phyloP scores from a whole-genome alignment of 2,113 vertebrate species.

The Cygnus buccinator region DNA sequence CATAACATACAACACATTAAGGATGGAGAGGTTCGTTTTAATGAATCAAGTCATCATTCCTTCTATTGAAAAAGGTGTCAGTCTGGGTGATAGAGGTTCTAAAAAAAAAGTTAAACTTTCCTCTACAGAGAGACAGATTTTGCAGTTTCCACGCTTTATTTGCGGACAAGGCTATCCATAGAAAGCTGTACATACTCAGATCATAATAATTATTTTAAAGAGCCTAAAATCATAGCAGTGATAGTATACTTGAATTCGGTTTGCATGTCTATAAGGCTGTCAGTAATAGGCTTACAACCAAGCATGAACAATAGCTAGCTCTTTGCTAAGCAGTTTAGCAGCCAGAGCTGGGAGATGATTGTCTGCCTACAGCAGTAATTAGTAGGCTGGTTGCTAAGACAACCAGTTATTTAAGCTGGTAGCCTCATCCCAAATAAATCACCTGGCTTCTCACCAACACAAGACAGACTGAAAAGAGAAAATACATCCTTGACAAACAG shows the following conservation, averaged over 20 bases:
- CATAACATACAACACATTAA: not conserved
- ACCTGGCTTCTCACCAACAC: not conserved
- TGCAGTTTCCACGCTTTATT: not conserved
- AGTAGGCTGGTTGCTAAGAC: conserved; percentile 2
- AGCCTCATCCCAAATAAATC: not conserved
- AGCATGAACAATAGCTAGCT: not conserved
- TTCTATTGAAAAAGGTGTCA: not conserved
- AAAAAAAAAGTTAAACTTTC: not conserved
- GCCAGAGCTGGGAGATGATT: not conserved
- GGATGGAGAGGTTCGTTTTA: not conserved
- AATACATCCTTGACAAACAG: not conserved
- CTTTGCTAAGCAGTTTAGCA: conserved; percentile 44
- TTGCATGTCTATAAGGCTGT: not conserved
- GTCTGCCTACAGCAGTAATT: not conserved
- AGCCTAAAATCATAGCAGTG: not conserved
- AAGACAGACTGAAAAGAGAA: not conserved
- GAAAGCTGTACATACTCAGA: not conserved
- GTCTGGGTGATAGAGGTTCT: not conserved
- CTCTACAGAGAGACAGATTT: not conserved
- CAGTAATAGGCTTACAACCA: conserved; percentile 33
- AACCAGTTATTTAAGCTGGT: conserved; percentile 11
- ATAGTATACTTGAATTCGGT: not conserved
- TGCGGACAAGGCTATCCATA: not conserved
- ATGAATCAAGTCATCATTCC: not conserved
- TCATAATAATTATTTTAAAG: not conserved